Base-by-base conservation (phyloP, 1,140 invertebrate genomes). In the Cryptotermes secundus region DNA sequence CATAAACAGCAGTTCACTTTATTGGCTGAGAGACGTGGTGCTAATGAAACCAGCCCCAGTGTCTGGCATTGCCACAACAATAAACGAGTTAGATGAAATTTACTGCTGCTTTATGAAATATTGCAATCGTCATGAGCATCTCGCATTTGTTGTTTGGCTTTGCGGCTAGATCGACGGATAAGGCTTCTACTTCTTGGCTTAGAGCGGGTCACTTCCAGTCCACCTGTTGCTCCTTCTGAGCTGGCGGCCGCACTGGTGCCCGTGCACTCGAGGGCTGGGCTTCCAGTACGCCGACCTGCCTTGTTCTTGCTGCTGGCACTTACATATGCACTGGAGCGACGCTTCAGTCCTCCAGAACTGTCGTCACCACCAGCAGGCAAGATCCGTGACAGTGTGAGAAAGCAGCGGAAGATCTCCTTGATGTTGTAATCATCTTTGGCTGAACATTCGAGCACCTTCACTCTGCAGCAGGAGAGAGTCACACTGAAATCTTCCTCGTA, bases 351-450 rank as follows among this genome's bases (percentile, higher is more conserved):
- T 49, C 92, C 92, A 19, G 91, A 91, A 59, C 89, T 87, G 45
- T 89, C 89, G 38, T 93, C 93, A 84, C 93, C 93, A 53, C 90
- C 86, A 72, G 93, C 91, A 35, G 92, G 90, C 65, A 95, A 89
- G 72, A 95, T 94, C 87, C 92, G 92, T 4, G 94, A 94, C 24
- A 95, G 89, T 3, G 93, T 93, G 81, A 95, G 90, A 88, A 95
- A 94, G 85, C 92, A 93, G 86, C 93, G 93, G 88, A 95, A 95
- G 79, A 96, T 92, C 85, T 96, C 95, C 87, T 93, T 94, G 84
- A 96, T 92, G 88, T 95, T 95, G 87, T 92, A 92, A 88, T 96
- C 94, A 86, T 95, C 94, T 88, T 96, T 96, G 7, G 95, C 95
- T 3, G 95, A 96, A 87, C 95, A 96, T 88, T 96, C 95, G 86